These are phyloP conservation scores for Platyrinchus mystaceus DNA, from an alignment of 2,797 vertebrate genomes.

Conservation along the genomic window DNA sequence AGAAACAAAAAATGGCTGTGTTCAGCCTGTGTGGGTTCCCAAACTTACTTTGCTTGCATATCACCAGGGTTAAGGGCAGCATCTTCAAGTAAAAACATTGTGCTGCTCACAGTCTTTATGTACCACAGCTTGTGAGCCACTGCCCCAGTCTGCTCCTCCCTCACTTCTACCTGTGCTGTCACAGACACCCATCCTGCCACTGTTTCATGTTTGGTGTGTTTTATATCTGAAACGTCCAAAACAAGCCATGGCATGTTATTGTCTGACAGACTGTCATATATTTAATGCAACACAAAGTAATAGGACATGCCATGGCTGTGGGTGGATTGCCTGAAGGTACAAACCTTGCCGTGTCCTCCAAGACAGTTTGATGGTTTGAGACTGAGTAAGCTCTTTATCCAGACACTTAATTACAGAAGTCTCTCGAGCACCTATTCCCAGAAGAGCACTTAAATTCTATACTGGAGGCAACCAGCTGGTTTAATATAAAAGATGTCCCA, in stretches of 20 bases:
- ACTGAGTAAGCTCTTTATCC: background rate
- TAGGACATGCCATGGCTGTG: too few relatives aligned
- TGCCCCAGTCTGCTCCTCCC: background rate
- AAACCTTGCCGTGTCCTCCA: background rate
- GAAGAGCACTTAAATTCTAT: background rate
- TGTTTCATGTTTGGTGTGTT: background rate
- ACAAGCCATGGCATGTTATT: background rate
- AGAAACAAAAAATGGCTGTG: background rate
- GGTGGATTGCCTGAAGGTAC: background rate
- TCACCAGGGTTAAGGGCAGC: background rate
- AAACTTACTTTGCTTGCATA: background rate
- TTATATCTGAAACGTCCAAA: background rate
- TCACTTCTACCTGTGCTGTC: background rate
- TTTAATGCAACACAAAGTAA: background rate
- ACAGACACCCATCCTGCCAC: background rate
- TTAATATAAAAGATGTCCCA: background rate
- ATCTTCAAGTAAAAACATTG: background rate
- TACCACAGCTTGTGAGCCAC: background rate
- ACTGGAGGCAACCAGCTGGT: background rate
- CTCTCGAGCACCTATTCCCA: background rate
- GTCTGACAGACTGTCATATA: background rate
- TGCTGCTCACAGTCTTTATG: fast-evolving
- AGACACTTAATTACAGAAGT: background rate
- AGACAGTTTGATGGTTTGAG: background rate
- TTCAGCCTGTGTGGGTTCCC: background rate